These are phyloP conservation scores for Acanthaster planci DNA, from an alignment of 35 echinoderm and acorn worm genomes.

Conservation along the genomic window DNA sequence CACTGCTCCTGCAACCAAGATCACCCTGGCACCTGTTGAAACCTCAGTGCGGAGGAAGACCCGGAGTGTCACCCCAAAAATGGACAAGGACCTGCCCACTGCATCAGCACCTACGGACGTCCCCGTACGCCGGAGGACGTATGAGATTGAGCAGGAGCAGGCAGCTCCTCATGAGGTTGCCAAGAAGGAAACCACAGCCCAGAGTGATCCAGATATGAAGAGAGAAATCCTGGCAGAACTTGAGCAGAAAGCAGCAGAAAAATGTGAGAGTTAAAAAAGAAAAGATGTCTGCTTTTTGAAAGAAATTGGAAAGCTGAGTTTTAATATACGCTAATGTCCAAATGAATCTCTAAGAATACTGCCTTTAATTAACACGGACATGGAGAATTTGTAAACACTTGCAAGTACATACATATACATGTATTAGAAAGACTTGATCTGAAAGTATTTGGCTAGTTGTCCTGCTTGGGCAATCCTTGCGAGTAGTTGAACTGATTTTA, in stretches of 20 bases:
- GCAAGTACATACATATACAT: too few relatives aligned
- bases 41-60: not conserved
- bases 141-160: slow-evolving; percentile 45
- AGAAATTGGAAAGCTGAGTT: too few relatives aligned
- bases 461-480: too few relatives aligned
- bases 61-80: slow-evolving; percentile 7
- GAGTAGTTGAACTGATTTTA: too few relatives aligned
- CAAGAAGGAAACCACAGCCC: not conserved
- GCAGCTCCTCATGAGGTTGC: slow-evolving; percentile 36
- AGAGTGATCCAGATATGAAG: slow-evolving; percentile 42
- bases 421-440: too few relatives aligned
- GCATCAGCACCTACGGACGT: not conserved
- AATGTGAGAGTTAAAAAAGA: slow-evolving; percentile 50
- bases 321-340: too few relatives aligned
- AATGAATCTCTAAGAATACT: too few relatives aligned
- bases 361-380: too few relatives aligned
- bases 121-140: slow-evolving; percentile 14
- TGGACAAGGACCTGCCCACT: not conserved
- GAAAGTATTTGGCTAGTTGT: too few relatives aligned
- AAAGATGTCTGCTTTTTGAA: too few relatives aligned
- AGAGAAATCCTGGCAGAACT: slow-evolving; percentile 63
- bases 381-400: too few relatives aligned
- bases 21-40: not conserved
- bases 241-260: slow-evolving; percentile 39
- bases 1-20: not conserved